phyloP scores from a whole-genome alignment of 1,140 invertebrate species.

The Carposina sasakii region DNA sequence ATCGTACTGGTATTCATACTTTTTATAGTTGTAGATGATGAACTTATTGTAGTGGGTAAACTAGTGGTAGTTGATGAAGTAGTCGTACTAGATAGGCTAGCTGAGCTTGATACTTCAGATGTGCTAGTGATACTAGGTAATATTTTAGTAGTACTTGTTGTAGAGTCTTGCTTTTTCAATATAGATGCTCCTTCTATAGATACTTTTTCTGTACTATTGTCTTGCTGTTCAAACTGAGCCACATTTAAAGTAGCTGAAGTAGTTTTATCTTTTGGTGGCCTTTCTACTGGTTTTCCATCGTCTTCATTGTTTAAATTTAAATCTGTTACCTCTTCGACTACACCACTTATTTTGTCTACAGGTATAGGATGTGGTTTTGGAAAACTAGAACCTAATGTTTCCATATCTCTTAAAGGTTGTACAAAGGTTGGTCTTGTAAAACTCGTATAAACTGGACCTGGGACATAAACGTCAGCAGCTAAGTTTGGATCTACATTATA shows the following conservation, averaged over 20 bases:
- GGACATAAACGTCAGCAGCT: slow-evolving; percentile 55
- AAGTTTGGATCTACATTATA: slow-evolving; percentile 54
- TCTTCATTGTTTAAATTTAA: slow-evolving; percentile 34
- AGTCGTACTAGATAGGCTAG: slow-evolving; percentile 18
- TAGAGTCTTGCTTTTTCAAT: slow-evolving; percentile 49
- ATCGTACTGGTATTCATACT: slow-evolving; percentile 22
- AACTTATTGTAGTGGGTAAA: slow-evolving; percentile 16
- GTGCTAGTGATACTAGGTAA: slow-evolving; percentile 21
- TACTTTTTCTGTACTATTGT: slow-evolving; percentile 54
- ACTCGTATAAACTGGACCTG: slow-evolving; percentile 77
- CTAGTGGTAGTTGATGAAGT: slow-evolving; percentile 14
- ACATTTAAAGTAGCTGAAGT: slow-evolving; percentile 64
- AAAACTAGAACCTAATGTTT: slow-evolving; percentile 70
- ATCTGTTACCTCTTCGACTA: slow-evolving; percentile 45
- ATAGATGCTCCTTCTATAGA: slow-evolving; percentile 61
- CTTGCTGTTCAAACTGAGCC: slow-evolving; percentile 40
- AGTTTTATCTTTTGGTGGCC: slow-evolving; percentile 65
- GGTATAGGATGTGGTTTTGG: slow-evolving; percentile 77
- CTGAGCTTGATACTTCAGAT: too few relatives aligned
- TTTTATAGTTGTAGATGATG: slow-evolving; percentile 8
- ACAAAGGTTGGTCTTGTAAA: slow-evolving; percentile 77
- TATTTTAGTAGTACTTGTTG: slow-evolving; percentile 19
- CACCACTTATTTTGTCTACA: slow-evolving; percentile 77
- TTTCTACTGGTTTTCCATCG: slow-evolving; percentile 61
- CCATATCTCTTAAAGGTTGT: slow-evolving; percentile 64